phyloP scores from a whole-genome alignment of 2,888 invertebrate species.

The Margaritifera margaritifera region DNA sequence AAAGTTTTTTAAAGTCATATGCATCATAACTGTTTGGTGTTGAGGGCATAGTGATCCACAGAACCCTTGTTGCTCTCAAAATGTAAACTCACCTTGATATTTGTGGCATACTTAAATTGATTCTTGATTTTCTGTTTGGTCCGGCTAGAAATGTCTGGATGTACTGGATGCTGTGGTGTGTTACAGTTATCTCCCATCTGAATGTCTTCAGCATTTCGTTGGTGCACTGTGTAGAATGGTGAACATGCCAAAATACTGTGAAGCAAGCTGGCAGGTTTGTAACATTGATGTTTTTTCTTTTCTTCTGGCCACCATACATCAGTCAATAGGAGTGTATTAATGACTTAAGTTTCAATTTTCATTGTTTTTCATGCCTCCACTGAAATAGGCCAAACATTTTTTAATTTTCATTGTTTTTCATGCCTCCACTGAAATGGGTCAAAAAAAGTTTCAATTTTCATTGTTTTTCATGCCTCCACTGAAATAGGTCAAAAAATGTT shows the following conservation, averaged over 20 bases:
- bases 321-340: neutral
- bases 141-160: conserved; percentile 80
- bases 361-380: neutral
- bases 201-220: conserved; percentile 86
- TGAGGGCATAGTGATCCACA: no score
- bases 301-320: neutral
- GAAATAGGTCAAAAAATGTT: no score
- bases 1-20: no score
- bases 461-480: no score
- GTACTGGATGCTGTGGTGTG: conserved; percentile 91
- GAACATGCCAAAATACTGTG: conserved; percentile 85
- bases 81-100: no score
- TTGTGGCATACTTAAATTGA: no score
- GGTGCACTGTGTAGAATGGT: conserved; percentile 90
- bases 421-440: no score
- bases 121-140: conserved; percentile 60
- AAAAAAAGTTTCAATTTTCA: no score
- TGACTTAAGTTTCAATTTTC: neutral
- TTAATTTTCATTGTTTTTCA: no score
- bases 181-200: conserved; percentile 90
- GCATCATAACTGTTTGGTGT: no score
- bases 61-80: no score
- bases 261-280: conserved; percentile 85
- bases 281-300: neutral
- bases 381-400: no score